These are phyloP conservation scores for Oncopeltus fasciatus DNA, from an alignment of 1,140 invertebrate genomes.

Conservation along the genomic window DNA sequence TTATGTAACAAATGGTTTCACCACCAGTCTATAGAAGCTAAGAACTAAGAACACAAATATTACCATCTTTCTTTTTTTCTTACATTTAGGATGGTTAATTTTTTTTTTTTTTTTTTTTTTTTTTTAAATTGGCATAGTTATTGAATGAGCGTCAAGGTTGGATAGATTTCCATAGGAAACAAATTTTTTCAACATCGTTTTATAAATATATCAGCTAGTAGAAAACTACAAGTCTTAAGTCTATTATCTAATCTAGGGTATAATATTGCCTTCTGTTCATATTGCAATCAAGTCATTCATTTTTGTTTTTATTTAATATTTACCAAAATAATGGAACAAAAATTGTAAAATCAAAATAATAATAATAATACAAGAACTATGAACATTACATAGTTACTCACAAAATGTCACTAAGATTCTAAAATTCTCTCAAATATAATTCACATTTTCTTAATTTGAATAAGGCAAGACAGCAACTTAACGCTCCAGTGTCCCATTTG, in stretches of 20 bases:
- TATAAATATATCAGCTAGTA: background rate
- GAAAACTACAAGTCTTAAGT: conserved; percentile 1
- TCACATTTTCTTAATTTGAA: conserved; percentile 3
- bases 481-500: conserved; percentile 1
- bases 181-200: conserved; percentile 2
- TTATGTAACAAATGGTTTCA: background rate
- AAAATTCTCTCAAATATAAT: conserved; percentile 7
- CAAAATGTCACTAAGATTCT: background rate
- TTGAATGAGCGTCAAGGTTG: conserved; percentile 14
- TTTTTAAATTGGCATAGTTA: background rate
- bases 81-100: background rate
- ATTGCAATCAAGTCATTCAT: conserved; percentile 15
- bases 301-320: conserved; percentile 5
- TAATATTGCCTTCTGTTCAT: conserved; percentile 20
- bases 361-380: background rate
- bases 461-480: conserved; percentile 16
- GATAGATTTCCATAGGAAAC: conserved; percentile 19
- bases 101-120: background rate
- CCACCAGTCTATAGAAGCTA: background rate
- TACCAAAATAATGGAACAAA: conserved; percentile 7
- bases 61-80: background rate
- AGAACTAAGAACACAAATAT: background rate
- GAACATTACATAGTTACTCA: background rate
- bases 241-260: conserved; percentile 11
- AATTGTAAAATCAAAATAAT: conserved; percentile 1